A percentile compares a stretch with the other conserved stretches of the same genome.
Conservation (phyloP, 2,113 vertebrate species). For the Seriola quinqueradiata region DNA sequence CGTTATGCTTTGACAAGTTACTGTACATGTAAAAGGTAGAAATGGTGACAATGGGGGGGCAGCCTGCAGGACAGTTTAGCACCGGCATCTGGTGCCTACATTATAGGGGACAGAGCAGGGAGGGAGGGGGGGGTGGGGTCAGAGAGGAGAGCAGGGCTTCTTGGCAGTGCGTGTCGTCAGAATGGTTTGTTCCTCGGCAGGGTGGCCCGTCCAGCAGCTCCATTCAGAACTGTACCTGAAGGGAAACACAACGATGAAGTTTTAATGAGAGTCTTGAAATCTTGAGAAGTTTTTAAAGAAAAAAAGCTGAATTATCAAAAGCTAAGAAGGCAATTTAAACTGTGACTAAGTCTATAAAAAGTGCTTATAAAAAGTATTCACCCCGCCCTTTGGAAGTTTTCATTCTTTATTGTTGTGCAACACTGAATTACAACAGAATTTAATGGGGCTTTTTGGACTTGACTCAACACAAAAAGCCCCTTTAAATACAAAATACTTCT, state of each 20-base stretch:
- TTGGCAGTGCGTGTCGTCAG: constrained; percentile 84
- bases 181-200: constrained; percentile 62
- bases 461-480: no score
- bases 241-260: not conserved
- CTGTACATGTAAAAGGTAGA: constrained; percentile 93
- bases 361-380: no score
- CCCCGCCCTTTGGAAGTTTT: no score
- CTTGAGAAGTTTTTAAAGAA: not conserved
- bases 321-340: not conserved
- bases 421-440: no score
- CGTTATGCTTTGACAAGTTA: constrained; percentile 89
- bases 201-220: constrained; percentile 57
- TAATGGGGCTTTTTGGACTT: no score
- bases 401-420: no score
- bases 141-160: constrained; percentile 72
- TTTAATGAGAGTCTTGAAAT: not conserved
- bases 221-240: constrained; percentile 75
- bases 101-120: constrained; percentile 6
- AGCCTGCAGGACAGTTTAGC: constrained; percentile 79
- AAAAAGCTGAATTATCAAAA: not conserved
- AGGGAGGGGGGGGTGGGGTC: not conserved
- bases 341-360: not conserved
- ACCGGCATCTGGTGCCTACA: constrained; percentile 77
- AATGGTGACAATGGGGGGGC: constrained; percentile 75
- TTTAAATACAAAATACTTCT: no score